A percentile compares a stretch with the other conserved stretches of the same genome.
Conservation (phyloP, 2,888 invertebrate species). For the Podabrus alpinus region DNA sequence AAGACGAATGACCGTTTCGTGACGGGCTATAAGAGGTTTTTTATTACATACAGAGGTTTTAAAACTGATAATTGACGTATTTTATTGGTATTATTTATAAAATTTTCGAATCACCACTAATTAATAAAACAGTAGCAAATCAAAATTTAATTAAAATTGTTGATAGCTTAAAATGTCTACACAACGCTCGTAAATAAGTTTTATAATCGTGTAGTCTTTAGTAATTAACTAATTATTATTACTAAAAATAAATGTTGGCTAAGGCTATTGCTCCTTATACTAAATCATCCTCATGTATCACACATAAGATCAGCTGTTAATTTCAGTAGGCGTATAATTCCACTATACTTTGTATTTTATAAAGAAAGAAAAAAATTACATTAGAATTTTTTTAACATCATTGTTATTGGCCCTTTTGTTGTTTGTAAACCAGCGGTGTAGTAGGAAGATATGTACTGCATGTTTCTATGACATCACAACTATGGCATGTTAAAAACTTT, state of each 20-base stretch:
- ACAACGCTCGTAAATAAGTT: slow-evolving; percentile 11
- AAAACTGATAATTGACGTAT: slow-evolving; percentile 9
- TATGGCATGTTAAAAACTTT: not conserved
- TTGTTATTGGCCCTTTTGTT: not conserved
- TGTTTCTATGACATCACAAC: not conserved
- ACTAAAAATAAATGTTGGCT: slow-evolving; percentile 5
- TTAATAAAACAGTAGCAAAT: slow-evolving; percentile 27
- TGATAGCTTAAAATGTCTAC: slow-evolving; percentile 20
- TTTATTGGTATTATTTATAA: slow-evolving; percentile 15
- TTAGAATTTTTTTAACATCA: not conserved
- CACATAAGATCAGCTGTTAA: not conserved
- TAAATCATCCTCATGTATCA: slow-evolving; percentile 6
- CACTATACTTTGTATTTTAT: not conserved
- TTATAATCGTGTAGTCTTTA: slow-evolving; percentile 11
- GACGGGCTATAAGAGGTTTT: slow-evolving; percentile 32
- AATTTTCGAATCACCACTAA: slow-evolving; percentile 21
- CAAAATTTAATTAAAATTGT: slow-evolving; percentile 22
- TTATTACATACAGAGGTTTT: slow-evolving; percentile 20
- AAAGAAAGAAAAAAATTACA: not conserved
- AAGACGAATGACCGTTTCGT: slow-evolving; percentile 42
- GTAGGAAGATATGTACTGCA: not conserved
- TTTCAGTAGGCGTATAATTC: not conserved
- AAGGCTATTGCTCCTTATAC: slow-evolving; percentile 7
- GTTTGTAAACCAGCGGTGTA: not conserved
- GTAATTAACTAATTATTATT: slow-evolving; percentile 20